Evolutionary conservation across 2,888 invertebrate genomes (phyloP).

Genomic region (Agrypnus murinus): DNA sequence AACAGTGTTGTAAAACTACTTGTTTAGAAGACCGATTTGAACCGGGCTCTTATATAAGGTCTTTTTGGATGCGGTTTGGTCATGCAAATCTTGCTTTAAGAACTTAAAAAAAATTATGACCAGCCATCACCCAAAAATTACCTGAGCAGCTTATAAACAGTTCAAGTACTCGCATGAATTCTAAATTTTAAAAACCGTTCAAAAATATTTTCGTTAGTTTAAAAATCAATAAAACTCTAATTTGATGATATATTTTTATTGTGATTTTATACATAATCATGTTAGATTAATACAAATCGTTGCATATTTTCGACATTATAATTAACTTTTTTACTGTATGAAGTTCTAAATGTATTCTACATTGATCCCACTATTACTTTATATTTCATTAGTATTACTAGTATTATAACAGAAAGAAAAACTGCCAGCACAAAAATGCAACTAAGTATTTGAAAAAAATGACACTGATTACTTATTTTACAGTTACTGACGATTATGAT

Average conservation of each 20-base stretch:
- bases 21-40: no score
- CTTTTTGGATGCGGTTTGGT: no score
- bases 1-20: no score
- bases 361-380: constrained; percentile 56
- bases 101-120: no score
- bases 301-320: constrained; percentile 46
- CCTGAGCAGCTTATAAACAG: no score
- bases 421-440: constrained; percentile 44
- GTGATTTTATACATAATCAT: constrained; percentile 48
- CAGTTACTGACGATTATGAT: constrained; percentile 32
- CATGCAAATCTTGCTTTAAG: no score
- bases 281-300: constrained; percentile 50
- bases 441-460: constrained; percentile 27
- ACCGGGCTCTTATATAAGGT: no score
- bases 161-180: no score
- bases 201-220: no score
- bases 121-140: no score
- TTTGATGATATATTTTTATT: constrained; percentile 40
- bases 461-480: constrained; percentile 18
- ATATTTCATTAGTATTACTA: not conserved
- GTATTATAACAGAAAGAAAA: constrained; percentile 6
- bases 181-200: no score
- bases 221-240: not conserved
- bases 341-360: constrained; percentile 46
- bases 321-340: constrained; percentile 25